Conservation (phyloP, 2,797 vertebrate genomes). For the Characodon lateralis region DNA sequence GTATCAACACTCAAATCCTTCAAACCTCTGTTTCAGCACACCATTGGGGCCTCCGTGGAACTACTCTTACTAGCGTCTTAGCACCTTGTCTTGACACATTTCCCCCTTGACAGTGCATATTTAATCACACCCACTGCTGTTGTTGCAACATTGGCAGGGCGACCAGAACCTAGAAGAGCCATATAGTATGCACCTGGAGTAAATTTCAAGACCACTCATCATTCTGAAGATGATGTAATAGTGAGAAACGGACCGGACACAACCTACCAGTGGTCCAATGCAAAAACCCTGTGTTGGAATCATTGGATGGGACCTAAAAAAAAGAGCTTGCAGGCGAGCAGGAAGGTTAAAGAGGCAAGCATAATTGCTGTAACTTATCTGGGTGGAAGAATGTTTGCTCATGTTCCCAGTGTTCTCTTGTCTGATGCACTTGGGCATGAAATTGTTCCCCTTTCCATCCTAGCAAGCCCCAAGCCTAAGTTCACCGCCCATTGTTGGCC, state of each 20-base stretch:
- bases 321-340: slow-evolving; percentile 51
- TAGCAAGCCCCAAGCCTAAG: slow-evolving; percentile 57
- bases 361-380: slow-evolving; percentile 78
- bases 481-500: slow-evolving; percentile 48
- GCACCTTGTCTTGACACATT: slow-evolving; percentile 45
- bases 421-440: slow-evolving; percentile 74
- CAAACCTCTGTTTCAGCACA: slow-evolving; percentile 25
- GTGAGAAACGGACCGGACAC: slow-evolving; percentile 44
- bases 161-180: slow-evolving; percentile 9
- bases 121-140: slow-evolving; percentile 39
- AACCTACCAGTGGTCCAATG: slow-evolving; percentile 3
- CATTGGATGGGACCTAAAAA: slow-evolving; percentile 50
- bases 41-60: slow-evolving; percentile 15
- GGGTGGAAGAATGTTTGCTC: slow-evolving; percentile 75
- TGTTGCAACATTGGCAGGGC: slow-evolving; percentile 21
- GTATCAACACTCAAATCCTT: slow-evolving; percentile 11
- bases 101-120: slow-evolving; percentile 23
- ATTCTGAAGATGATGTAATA: slow-evolving; percentile 54
- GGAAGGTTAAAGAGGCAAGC: slow-evolving; percentile 73
- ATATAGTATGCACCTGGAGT: slow-evolving; percentile 4
- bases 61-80: slow-evolving; percentile 26
- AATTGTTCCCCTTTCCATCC: slow-evolving; percentile 73
- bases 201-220: slow-evolving; percentile 17
- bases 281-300: slow-evolving; percentile 19
- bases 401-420: slow-evolving; percentile 65